Percentiles rank a stretch among this genome's conserved stretches.
Evolutionary conservation across 1,140 invertebrate species (phyloP).

Genomic region (Drosophila persimilis): DNA sequence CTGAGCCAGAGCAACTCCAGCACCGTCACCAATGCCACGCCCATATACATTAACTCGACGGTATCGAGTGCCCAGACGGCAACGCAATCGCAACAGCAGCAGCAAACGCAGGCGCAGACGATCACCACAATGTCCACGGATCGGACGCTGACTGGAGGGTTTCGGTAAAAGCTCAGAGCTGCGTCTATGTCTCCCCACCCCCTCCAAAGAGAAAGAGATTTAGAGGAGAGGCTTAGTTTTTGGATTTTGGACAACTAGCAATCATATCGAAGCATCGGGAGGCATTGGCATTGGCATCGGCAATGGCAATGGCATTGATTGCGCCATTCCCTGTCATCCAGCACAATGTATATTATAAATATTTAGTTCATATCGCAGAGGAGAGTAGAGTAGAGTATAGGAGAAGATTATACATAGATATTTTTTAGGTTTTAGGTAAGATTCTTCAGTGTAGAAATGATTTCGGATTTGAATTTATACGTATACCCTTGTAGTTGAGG

Average conservation of each 20-base stretch:
- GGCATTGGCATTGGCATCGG: constrained; percentile 19
- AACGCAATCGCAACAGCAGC: constrained; percentile 41
- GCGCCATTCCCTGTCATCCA: constrained; percentile 17
- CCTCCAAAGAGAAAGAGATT: constrained; percentile 1
- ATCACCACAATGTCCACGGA: constrained; percentile 44
- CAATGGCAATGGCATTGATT: constrained; percentile 16
- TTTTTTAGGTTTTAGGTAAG: constrained; percentile 7
- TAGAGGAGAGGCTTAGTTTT: constrained; percentile 1
- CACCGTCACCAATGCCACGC: constrained; percentile 28
- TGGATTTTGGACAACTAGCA: constrained; percentile 1
- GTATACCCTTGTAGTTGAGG: too few species aligned
- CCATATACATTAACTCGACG: constrained; percentile 62
- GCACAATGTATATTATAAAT: constrained; percentile 41
- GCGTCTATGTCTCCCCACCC: not conserved
- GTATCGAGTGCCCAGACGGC: constrained; percentile 42
- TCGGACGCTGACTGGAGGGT: constrained; percentile 52
- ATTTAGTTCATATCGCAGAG: constrained; percentile 24
- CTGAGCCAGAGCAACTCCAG: constrained; percentile 38
- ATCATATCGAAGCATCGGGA: constrained; percentile 53
- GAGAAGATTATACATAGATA: constrained; percentile 3
- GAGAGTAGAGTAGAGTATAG: not conserved
- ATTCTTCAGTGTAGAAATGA: constrained; percentile 40
- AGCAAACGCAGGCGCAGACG: constrained; percentile 36
- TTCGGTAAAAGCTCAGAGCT: constrained; percentile 57
- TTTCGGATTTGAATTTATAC: constrained; percentile 46